Evolutionary conservation across 2,888 invertebrate genomes (phyloP).

Genomic region (Dromius quadrimaculatus): DNA sequence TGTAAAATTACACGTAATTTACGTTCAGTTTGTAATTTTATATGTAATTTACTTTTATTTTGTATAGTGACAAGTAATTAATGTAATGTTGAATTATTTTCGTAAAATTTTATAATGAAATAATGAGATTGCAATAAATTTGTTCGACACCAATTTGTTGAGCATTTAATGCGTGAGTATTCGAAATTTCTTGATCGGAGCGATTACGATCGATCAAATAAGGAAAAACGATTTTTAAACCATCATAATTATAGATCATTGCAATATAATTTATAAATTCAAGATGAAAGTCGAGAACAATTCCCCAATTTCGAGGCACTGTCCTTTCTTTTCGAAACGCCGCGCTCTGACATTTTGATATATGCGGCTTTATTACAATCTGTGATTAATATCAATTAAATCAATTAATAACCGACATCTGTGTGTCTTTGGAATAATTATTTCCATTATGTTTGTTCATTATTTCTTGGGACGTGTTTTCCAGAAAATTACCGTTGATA

Average conservation of each 20-base stretch:
- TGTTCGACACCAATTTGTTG: neutral
- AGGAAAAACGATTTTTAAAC: neutral
- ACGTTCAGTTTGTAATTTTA: too few relatives aligned
- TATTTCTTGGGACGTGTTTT: conserved; percentile 44
- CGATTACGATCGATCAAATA: too few relatives aligned
- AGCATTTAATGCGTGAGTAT: neutral
- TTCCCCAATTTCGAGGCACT: neutral
- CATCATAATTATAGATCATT: neutral
- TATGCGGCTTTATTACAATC: conserved; percentile 43
- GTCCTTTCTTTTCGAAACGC: conserved; percentile 15
- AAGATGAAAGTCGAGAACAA: neutral
- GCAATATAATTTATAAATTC: conserved; percentile 11
- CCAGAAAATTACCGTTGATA: conserved; percentile 43
- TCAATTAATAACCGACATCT: conserved; percentile 51
- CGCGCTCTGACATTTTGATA: conserved; percentile 44
- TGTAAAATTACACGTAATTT: too few relatives aligned
- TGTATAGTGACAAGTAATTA: too few relatives aligned
- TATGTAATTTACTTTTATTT: too few relatives aligned
- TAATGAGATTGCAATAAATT: too few relatives aligned
- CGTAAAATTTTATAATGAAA: too few relatives aligned
- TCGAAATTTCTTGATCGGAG: neutral
- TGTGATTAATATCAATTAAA: conserved; percentile 51
- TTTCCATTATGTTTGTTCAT: conserved; percentile 50
- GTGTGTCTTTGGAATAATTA: conserved; percentile 49
- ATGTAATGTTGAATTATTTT: too few relatives aligned